A percentile compares a stretch with the other conserved stretches of the same genome.
phyloP scores from a whole-genome alignment of 1,140 invertebrate genomes.

The Orchestia grillus region DNA sequence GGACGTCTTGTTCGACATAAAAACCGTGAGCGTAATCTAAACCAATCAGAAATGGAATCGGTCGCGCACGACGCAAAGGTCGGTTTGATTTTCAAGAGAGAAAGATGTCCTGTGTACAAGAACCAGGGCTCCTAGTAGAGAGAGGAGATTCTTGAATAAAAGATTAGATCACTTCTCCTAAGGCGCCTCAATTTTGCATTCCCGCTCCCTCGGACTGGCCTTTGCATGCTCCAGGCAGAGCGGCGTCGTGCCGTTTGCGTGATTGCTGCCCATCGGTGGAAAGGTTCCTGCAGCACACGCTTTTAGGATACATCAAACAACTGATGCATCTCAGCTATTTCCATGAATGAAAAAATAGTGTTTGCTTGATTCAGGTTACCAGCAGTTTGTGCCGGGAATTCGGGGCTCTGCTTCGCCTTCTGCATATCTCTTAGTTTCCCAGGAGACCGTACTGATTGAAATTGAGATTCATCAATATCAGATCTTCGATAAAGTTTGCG shows the following conservation, averaged over 20 bases:
- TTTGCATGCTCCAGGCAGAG: neutral
- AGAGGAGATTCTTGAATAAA: neutral
- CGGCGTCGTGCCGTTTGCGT: neutral
- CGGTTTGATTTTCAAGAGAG: neutral
- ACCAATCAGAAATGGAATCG: neutral
- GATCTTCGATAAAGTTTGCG: too few relatives aligned
- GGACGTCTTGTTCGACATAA: neutral
- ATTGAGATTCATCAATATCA: too few relatives aligned
- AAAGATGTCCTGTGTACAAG: neutral
- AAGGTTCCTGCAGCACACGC: neutral
- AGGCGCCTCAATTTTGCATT: neutral
- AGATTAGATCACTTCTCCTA: neutral
- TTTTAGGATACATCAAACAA: neutral
- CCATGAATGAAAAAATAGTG: neutral
- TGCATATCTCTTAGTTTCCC: too few relatives aligned
- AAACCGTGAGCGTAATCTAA: neutral
- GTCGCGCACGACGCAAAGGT: neutral
- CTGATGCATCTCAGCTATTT: neutral
- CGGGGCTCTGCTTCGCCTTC: neutral
- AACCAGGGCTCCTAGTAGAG: neutral
- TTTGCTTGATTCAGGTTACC: neutral
- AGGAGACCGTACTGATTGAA: too few relatives aligned
- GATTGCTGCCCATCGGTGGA: neutral
- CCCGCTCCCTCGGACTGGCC: neutral
- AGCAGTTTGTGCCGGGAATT: neutral